These are phyloP conservation scores for Arctocebus calabarensis DNA, from an alignment of 2,797 vertebrate genomes.

Conservation along the genomic window DNA sequence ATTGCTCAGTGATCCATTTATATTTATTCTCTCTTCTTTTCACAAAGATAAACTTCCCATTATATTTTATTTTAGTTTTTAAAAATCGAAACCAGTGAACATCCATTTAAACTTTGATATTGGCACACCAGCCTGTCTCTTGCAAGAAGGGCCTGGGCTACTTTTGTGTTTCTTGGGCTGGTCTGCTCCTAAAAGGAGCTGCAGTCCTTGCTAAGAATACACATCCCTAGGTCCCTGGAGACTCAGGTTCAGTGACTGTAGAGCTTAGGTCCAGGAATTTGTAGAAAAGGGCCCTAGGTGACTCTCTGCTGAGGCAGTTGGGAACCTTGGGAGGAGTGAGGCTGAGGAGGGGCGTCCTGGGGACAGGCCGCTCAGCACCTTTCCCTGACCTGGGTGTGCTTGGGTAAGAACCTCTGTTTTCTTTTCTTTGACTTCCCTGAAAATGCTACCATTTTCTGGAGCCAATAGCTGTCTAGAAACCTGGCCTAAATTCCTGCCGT, in stretches of 20 bases:
- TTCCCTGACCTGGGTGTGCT: background rate
- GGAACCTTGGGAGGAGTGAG: background rate
- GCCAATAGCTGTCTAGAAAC: background rate
- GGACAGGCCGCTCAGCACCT: rapidly evolving
- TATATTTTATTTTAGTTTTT: constrained; percentile 38
- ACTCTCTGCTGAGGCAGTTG: background rate
- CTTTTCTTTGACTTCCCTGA: background rate
- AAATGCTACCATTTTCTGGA: background rate
- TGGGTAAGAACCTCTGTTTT: background rate
- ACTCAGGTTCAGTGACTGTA: background rate
- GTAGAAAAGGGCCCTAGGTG: background rate
- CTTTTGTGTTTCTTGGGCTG: background rate
- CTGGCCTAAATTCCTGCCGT: background rate
- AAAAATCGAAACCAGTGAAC: background rate
- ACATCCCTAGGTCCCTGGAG: background rate
- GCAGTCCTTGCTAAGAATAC: background rate
- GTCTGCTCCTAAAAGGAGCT: background rate
- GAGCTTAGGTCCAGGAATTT: background rate
- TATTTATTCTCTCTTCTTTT: constrained; percentile 56
- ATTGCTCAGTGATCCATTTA: constrained; percentile 64
- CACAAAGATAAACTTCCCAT: constrained; percentile 24
- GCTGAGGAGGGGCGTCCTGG: background rate
- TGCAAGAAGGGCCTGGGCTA: background rate
- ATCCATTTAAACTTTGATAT: background rate
- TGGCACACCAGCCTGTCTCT: background rate